Evolutionary conservation across 1,140 invertebrate genomes (phyloP), one percentile per base, ranked within the genome.

Genomic region (Lordiphosa mommai): DNA sequence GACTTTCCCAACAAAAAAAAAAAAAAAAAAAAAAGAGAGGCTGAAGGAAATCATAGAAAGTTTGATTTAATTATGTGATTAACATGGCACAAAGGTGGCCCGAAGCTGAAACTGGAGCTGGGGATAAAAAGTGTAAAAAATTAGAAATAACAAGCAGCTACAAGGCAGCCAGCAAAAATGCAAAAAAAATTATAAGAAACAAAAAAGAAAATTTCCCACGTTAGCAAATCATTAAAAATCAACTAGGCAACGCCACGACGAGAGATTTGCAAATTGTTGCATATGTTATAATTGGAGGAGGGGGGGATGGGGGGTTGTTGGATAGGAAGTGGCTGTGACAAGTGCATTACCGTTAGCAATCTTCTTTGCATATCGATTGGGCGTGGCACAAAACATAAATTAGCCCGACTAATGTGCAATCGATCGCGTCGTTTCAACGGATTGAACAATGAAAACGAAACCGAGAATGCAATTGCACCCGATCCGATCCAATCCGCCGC

Each of bases 41-140:
- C 60, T 49, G 53, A 63, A 63, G 77, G 74, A 79, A 79, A 79
- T 70, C 77, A 71, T 80, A 84, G 74, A 80, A 80, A 80, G 76
- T 80, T 80, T 60, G 76, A 82, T 80, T 80, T 80, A 80, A 80
- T 80, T 80, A 80, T 82, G 74, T 80, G 76, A 80, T 80, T 80
- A 80, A 76, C 74, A 76, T 80, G 60, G 68, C 76, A 80, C 72
- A 82, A 76, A 79, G 73, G 74, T 65, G n/a, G 73, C 73, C 64
- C 71, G 49, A 46, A 43, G 46, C 56, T 23, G 36, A 40, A 59
- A 10, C 48, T 32, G 12, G 32, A 47, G 20, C 20, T 23, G 20
- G 20, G 20, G 20, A 23, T 23, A 43, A 47, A 40, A 65, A 65
- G 55, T 63, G 61, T 66, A 63, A 66, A 73, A 67, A 79, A 73